These are phyloP conservation scores for Limosa lapponica DNA, from an alignment of 2,797 vertebrate genomes.

Conservation along the genomic window DNA sequence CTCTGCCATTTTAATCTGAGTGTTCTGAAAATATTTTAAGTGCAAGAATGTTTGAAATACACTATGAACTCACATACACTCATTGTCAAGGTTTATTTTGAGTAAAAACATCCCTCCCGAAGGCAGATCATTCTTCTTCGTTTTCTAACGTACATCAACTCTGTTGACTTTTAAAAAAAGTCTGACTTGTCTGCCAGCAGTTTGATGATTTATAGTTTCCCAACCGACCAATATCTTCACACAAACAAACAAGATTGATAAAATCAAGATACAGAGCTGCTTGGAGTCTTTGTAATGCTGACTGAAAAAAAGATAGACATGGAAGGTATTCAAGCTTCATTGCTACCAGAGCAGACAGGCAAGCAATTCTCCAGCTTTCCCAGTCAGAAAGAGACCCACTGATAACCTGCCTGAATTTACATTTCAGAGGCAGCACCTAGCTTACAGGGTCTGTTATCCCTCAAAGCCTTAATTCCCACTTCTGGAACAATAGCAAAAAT, in stretches of 20 bases:
- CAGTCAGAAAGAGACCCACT: background rate
- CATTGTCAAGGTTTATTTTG: conserved; percentile 52
- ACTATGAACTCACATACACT: conserved; percentile 22
- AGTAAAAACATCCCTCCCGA: conserved; percentile 48
- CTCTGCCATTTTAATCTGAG: conserved; percentile 14
- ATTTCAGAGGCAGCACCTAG: background rate
- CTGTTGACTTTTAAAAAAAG: conserved; percentile 9
- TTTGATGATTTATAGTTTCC: conserved; percentile 31
- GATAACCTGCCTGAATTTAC: background rate
- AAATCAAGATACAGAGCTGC: conserved; percentile 5
- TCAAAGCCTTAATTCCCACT: background rate
- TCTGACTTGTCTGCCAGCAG: conserved; percentile 5
- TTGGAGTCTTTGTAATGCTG: background rate
- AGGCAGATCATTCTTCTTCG: conserved; percentile 4
- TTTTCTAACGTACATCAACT: conserved; percentile 10
- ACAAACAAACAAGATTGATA: conserved; percentile 18
- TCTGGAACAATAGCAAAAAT: background rate
- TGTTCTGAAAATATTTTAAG: conserved; percentile 51
- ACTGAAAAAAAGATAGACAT: background rate
- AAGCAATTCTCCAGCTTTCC: background rate
- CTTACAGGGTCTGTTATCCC: background rate
- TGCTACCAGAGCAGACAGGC: background rate
- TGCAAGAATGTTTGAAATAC: conserved; percentile 45
- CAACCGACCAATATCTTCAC: background rate
- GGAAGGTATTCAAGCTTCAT: background rate